Conservation (phyloP, 2,888 invertebrate species). For the Ophonus ardosiacus region DNA sequence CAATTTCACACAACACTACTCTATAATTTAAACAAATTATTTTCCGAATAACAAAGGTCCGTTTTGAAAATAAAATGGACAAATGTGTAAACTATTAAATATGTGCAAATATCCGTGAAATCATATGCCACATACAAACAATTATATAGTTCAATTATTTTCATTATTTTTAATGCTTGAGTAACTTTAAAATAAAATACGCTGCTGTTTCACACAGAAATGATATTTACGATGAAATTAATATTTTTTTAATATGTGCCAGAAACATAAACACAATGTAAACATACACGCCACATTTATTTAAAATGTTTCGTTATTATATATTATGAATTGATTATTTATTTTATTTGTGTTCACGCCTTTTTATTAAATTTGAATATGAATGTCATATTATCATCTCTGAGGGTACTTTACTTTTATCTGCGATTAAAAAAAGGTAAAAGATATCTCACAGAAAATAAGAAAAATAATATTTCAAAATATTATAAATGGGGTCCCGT, state of each 20-base stretch:
- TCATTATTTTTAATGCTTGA: constrained; percentile 31
- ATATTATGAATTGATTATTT: not conserved
- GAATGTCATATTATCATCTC: not conserved
- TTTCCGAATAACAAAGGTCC: not conserved
- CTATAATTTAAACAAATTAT: constrained; percentile 25
- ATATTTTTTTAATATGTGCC: not conserved
- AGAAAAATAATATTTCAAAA: no score
- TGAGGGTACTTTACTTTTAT: no score
- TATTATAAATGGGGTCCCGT: no score
- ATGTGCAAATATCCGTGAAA: constrained; percentile 35
- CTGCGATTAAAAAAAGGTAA: no score
- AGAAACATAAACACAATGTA: not conserved
- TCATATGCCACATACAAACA: constrained; percentile 43
- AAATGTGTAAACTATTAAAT: constrained; percentile 33
- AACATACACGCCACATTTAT: not conserved
- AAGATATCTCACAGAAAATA: no score
- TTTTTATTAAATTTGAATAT: not conserved
- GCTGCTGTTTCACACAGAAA: constrained; percentile 4
- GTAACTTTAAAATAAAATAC: constrained; percentile 29
- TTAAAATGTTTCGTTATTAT: not conserved
- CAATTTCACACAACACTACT: constrained; percentile 6
- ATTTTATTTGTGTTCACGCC: not conserved
- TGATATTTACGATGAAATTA: not conserved
- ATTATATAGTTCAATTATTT: constrained; percentile 44
- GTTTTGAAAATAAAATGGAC: constrained; percentile 1